A percentile compares a stretch with the other conserved stretches of the same genome.
phyloP scores from a whole-genome alignment of 2,113 vertebrate species.

The Spizaetus ornatus region DNA sequence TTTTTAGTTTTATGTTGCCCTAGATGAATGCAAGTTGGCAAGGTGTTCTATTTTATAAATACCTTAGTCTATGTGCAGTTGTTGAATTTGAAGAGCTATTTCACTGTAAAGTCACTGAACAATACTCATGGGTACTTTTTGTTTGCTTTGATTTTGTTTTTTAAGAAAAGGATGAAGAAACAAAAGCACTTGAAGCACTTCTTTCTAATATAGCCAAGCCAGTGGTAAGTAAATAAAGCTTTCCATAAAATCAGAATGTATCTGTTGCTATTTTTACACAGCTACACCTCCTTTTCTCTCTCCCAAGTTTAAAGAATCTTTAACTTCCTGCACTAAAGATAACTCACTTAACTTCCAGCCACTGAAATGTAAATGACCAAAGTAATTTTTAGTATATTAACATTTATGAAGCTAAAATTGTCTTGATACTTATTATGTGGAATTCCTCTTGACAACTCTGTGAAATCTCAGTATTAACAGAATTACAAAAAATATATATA shows the following conservation, averaged over 20 bases:
- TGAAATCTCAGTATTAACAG: neutral
- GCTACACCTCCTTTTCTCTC: neutral
- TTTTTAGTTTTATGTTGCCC: neutral
- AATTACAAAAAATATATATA: neutral
- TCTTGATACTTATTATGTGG: neutral
- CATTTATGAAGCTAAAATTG: neutral
- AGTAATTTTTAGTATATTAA: neutral
- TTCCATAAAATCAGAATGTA: neutral
- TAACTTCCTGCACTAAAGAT: neutral
- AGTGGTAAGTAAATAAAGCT: conserved; percentile 77
- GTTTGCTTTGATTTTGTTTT: conserved; percentile 41
- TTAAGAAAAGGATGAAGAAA: conserved; percentile 89
- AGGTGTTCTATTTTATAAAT: neutral
- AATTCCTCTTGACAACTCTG: neutral
- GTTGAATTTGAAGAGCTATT: neutral
- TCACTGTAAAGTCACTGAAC: neutral
- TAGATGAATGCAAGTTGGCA: neutral
- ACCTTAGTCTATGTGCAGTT: neutral
- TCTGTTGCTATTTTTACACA: neutral
- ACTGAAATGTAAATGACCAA: neutral
- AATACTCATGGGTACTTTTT: conserved; percentile 5
- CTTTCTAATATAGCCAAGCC: conserved; percentile 87
- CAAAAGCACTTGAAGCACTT: conserved; percentile 82
- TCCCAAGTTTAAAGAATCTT: neutral
- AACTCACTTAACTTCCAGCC: neutral